Percentiles rank a stretch among this genome's conserved stretches.
phyloP scores from a whole-genome alignment of 2,888 invertebrate species.

The Perdita meconis region DNA sequence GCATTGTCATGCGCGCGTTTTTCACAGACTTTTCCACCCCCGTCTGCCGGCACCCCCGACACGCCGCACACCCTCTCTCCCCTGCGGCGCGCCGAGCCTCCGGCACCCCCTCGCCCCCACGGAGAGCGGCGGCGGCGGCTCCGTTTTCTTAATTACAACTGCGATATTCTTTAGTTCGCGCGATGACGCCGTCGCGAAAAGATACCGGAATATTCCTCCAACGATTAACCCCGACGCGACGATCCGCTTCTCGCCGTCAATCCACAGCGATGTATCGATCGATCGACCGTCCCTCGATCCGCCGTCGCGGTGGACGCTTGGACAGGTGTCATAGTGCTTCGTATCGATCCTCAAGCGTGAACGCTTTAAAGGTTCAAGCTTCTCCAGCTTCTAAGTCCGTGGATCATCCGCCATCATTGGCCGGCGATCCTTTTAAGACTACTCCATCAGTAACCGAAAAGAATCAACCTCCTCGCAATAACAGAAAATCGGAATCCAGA shows the following conservation, averaged over 20 bases:
- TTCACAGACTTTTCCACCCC: constrained; percentile 83
- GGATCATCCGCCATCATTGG: constrained; percentile 9
- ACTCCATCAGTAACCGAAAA: too few relatives aligned
- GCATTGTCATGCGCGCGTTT: constrained; percentile 85
- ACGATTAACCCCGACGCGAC: constrained; percentile 54
- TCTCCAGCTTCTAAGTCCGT: background rate
- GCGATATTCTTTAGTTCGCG: constrained; percentile 84
- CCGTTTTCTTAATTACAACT: constrained; percentile 84
- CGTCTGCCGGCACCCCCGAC: constrained; percentile 79
- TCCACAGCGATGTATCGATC: constrained; percentile 34
- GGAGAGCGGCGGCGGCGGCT: constrained; percentile 70
- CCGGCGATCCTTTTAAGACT: too few relatives aligned
- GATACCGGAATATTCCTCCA: constrained; percentile 75
- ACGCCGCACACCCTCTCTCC: constrained; percentile 59
- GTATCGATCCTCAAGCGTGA: background rate
- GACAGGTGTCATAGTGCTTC: background rate
- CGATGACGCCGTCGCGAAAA: constrained; percentile 83
- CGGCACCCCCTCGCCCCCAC: constrained; percentile 66
- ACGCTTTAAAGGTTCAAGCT: too few relatives aligned
- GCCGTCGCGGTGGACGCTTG: constrained; percentile 2
- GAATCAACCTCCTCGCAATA: too few relatives aligned
- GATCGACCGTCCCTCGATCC: constrained; percentile 39
- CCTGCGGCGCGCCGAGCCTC: constrained; percentile 56
- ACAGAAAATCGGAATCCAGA: background rate
- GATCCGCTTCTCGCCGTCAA: background rate